These are phyloP conservation scores for Aphelenchoides fujianensis DNA, from an alignment of 1,140 invertebrate genomes.

Conservation along the genomic window DNA sequence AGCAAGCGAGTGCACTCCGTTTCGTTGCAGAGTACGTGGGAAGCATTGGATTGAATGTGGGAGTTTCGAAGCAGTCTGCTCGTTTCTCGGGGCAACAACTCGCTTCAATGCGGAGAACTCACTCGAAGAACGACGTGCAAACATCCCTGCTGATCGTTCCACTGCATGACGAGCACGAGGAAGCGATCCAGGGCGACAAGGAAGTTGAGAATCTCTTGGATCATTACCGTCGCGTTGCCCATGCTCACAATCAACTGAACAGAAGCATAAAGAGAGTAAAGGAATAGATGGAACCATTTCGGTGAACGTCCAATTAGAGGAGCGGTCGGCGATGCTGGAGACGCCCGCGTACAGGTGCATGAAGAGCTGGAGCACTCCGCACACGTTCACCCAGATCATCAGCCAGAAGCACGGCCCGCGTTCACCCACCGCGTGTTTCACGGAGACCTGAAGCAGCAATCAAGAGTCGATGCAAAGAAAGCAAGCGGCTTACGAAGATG, in stretches of 20 bases:
- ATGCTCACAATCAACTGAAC: not conserved
- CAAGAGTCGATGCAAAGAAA: conserved; percentile 1
- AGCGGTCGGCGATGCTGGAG: not conserved
- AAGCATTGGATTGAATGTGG: no score
- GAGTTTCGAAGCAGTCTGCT: no score
- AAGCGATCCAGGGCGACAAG: not conserved
- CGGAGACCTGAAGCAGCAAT: not conserved
- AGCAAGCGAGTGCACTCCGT: not conserved
- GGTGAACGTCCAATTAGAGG: not conserved
- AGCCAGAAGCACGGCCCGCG: not conserved
- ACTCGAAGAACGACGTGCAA: not conserved
- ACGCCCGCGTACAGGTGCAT: conserved; percentile 10
- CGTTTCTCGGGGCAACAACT: no score
- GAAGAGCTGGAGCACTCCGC: not conserved
- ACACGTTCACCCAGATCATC: conserved; percentile 1
- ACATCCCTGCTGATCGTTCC: conserved; percentile 1
- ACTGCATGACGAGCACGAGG: not conserved
- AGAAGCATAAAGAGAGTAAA: not conserved
- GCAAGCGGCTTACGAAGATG: not conserved
- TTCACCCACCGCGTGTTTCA: not conserved
- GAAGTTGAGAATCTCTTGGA: conserved; percentile 12
- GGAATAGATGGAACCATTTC: not conserved
- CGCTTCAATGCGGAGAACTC: no score
- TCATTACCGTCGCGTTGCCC: conserved; percentile 5
- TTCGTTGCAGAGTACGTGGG: no score